Evolutionary conservation across 2,113 vertebrate genomes (phyloP).

Genomic region (Sylvia atricapilla): DNA sequence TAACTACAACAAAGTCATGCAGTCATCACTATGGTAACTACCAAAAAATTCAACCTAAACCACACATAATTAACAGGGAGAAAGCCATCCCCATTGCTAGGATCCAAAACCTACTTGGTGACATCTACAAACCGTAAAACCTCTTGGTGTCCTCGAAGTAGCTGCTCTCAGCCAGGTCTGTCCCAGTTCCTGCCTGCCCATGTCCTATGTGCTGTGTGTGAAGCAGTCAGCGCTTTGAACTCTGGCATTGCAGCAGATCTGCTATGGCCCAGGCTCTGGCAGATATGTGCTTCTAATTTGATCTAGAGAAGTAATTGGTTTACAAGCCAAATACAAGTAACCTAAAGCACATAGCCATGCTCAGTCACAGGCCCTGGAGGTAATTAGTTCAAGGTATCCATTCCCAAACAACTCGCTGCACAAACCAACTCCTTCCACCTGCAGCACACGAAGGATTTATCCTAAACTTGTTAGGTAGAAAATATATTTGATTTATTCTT

Average conservation of each 20-base stretch:
- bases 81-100: background rate
- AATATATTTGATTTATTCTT: background rate
- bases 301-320: background rate
- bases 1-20: background rate
- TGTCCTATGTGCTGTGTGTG: fast-evolving
- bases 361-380: background rate
- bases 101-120: background rate
- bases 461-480: background rate
- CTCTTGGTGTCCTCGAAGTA: background rate
- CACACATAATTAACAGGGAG: background rate
- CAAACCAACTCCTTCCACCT: fast-evolving
- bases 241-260: background rate
- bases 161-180: background rate
- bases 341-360: background rate
- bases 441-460: background rate
- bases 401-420: background rate
- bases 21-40: background rate
- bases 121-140: background rate
- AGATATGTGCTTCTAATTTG: fast-evolving
- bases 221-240: fast-evolving
- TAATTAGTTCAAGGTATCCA: fast-evolving
- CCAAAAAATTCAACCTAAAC: background rate
- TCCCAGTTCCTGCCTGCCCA: background rate
- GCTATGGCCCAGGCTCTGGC: background rate
- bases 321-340: background rate